These are phyloP conservation scores for Oscheius sp. DNA, from an alignment of 2,888 invertebrate genomes.

Conservation along the genomic window DNA sequence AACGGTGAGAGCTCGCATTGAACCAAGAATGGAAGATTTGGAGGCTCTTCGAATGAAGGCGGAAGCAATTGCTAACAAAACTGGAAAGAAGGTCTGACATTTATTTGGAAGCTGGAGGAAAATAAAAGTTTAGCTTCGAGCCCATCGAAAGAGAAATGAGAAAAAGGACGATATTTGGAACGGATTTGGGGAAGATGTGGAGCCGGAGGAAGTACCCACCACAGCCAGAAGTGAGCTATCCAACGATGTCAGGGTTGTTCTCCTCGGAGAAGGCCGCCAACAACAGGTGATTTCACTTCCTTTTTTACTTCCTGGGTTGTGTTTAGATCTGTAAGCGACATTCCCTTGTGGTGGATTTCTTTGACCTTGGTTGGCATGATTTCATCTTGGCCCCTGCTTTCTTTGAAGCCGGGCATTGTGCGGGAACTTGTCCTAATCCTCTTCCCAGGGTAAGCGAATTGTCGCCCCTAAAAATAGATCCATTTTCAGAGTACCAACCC, in stretches of 20 bases:
- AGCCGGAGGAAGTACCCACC: not conserved
- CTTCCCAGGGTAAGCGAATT: conserved; percentile 23
- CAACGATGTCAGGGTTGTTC: conserved; percentile 55
- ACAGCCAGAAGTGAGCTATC: conserved; percentile 20
- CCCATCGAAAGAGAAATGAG: conserved; percentile 39
- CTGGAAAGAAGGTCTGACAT: not conserved
- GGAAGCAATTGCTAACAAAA: conserved; percentile 4
- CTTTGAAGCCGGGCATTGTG: conserved; percentile 38
- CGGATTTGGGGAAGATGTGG: conserved; percentile 48
- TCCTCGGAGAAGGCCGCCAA: conserved; percentile 37
- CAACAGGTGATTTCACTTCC: conserved; percentile 12
- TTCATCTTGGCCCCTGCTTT: conserved; percentile 33
- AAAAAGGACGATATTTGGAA: conserved; percentile 50
- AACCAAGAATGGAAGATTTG: not conserved
- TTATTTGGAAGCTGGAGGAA: not conserved
- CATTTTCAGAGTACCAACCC: conserved; percentile 40
- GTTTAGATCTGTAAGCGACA: conserved; percentile 29
- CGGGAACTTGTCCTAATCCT: conserved; percentile 33
- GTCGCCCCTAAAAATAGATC: not conserved
- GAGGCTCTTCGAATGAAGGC: conserved; percentile 22
- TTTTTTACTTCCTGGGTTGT: too few relatives aligned
- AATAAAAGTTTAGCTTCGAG: conserved; percentile 19
- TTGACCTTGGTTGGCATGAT: conserved; percentile 36
- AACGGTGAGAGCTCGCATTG: not conserved
- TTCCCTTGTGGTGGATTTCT: conserved; percentile 20